Conservation (phyloP, 2,888 invertebrate species). For the Rotaria macrura region DNA sequence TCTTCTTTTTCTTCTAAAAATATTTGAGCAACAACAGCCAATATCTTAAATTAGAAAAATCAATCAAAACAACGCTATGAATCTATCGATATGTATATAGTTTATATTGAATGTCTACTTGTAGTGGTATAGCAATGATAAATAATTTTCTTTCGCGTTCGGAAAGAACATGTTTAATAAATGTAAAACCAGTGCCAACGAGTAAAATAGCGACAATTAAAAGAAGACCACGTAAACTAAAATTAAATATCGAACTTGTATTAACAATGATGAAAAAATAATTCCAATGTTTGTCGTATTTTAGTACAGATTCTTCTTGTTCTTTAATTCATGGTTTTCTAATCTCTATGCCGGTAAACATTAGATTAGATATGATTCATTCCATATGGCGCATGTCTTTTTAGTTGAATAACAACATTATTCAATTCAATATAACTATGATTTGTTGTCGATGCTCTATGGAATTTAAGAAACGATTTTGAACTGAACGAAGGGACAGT, state of each 20-base stretch:
- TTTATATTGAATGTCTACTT: slow-evolving; percentile 59
- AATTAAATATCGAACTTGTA: background rate
- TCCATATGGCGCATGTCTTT: too few relatives aligned
- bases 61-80: background rate
- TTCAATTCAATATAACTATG: too few relatives aligned
- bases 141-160: slow-evolving; percentile 92
- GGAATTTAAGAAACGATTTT: too few relatives aligned
- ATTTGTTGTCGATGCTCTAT: too few relatives aligned
- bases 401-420: too few relatives aligned
- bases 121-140: slow-evolving; percentile 89
- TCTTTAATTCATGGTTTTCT: too few relatives aligned
- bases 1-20: slow-evolving; percentile 91
- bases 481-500: too few relatives aligned
- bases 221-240: slow-evolving; percentile 60
- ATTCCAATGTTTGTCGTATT: too few relatives aligned
- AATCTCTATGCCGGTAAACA: too few relatives aligned
- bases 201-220: slow-evolving; percentile 87
- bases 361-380: too few relatives aligned
- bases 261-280: background rate
- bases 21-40: slow-evolving; percentile 91
- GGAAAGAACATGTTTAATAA: slow-evolving; percentile 88
- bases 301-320: too few relatives aligned
- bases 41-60: slow-evolving; percentile 57
- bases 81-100: too few relatives aligned
- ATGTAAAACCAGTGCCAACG: slow-evolving; percentile 96